Base-by-base conservation (phyloP, 2,797 vertebrate genomes). In the Macroramphosus scolopax region DNA sequence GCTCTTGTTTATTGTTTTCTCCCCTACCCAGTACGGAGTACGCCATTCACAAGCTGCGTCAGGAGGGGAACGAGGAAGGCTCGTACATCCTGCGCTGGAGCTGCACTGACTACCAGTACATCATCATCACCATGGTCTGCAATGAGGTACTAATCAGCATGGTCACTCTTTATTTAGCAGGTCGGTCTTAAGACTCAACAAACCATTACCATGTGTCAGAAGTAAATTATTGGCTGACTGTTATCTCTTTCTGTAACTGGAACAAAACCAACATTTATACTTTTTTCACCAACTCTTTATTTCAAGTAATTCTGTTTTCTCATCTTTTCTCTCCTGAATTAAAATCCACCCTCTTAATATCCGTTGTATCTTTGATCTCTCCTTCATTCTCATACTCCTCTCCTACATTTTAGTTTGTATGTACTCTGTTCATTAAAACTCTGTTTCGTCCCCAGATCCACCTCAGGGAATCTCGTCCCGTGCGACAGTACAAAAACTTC, bases 71-170 rank as follows among this genome's bases (percentile, higher is more conserved):
- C 0, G 92, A 96, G 35, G 93, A 93, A 29, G 96, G 97, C 0
- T 90, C 91, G 60, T 99, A 97, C 0, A 89, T 98, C 30, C 69
- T 98, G 66, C 90, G 96, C 29, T 97, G 96, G 95, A 98, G 95
- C 91, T 95, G 94, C 72, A 98, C 93, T 0, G 94, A 98, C 64
- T 98, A 95, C 17, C 90, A 93, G 74, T 91, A 92, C 87, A 98
- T 98, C 63, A 95, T 99, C 50, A 94, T 99, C 89, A 98, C 95
- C 0, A 96, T 98, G 63, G 92, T 94, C 20, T 99, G 97, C 75
- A 84, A 41, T 26, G 93, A 97, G 95, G 97, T 97, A 72, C 2
- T 17, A 6, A 35, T 9, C 9, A 17, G 5, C 9, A 1, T 33
- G 3, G 1, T 32, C 6, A 7, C n/a, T 13, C 30, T 6, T 13